Conservation (phyloP, 1,140 invertebrate genomes). For the Drosophila littoralis region DNA sequence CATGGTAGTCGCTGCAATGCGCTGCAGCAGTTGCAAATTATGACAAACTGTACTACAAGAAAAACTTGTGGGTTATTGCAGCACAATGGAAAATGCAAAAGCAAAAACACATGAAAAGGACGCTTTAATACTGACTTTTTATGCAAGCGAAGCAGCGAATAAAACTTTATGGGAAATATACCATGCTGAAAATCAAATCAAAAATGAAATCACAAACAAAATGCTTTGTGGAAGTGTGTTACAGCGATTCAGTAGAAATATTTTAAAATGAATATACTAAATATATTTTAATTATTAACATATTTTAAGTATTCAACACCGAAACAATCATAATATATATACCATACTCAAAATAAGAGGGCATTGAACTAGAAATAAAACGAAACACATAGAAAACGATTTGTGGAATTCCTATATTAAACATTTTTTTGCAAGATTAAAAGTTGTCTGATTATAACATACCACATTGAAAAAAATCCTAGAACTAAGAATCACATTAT, state of each 20-base stretch:
- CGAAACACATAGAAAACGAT: too few relatives aligned
- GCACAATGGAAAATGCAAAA: constrained; percentile 4
- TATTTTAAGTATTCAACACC: too few relatives aligned
- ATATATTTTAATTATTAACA: neutral
- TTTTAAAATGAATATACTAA: neutral
- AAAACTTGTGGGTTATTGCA: constrained; percentile 30
- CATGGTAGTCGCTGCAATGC: constrained; percentile 29
- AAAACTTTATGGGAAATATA: constrained; percentile 1
- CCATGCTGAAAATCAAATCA: neutral
- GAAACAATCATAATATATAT: too few relatives aligned
- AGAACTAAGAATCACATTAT: too few relatives aligned
- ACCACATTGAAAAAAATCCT: too few relatives aligned
- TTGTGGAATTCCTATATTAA: too few relatives aligned
- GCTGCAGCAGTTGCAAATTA: constrained; percentile 76
- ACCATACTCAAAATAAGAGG: too few relatives aligned
- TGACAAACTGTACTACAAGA: constrained; percentile 72
- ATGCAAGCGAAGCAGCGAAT: neutral
- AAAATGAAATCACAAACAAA: neutral
- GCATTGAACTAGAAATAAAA: too few relatives aligned
- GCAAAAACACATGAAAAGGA: neutral
- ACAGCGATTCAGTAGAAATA: neutral
- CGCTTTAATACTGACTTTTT: neutral
- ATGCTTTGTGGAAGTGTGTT: neutral
- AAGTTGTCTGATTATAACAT: too few relatives aligned
- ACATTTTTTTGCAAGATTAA: too few relatives aligned